Evolutionary conservation across 2,113 vertebrate species (phyloP).

Genomic region (Perognathus longimembris): DNA sequence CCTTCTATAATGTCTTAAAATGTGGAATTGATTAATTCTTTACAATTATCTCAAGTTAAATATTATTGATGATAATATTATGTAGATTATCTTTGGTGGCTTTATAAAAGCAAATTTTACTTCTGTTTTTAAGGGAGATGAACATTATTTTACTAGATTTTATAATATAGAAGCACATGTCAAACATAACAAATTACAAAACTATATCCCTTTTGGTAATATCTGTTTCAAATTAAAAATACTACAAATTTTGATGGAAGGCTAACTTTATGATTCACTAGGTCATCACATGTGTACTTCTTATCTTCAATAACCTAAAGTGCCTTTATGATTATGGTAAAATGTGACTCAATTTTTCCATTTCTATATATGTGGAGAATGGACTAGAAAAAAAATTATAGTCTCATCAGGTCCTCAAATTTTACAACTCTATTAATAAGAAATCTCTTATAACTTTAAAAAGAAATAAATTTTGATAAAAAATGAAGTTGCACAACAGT

Average conservation of each 20-base stretch:
- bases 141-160: background rate
- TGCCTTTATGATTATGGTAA: conserved; percentile 22
- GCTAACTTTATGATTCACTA: background rate
- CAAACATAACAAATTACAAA: background rate
- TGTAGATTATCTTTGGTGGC: background rate
- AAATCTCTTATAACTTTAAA: background rate
- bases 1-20: background rate
- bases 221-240: conserved; percentile 9
- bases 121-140: background rate
- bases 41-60: background rate
- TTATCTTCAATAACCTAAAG: background rate
- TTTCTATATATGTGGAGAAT: conserved; percentile 6
- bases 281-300: background rate
- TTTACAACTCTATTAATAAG: conserved; percentile 23
- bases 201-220: background rate
- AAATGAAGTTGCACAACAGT: background rate
- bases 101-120: background rate
- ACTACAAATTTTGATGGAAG: background rate
- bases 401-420: background rate
- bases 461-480: conserved; percentile 20
- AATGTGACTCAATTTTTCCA: background rate
- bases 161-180: background rate
- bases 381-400: background rate
- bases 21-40: background rate
- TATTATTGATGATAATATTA: background rate